Evolutionary conservation across 2,888 invertebrate genomes (phyloP), one percentile per base, ranked within the genome.

Genomic region (Petrolisthes manimaculis): DNA sequence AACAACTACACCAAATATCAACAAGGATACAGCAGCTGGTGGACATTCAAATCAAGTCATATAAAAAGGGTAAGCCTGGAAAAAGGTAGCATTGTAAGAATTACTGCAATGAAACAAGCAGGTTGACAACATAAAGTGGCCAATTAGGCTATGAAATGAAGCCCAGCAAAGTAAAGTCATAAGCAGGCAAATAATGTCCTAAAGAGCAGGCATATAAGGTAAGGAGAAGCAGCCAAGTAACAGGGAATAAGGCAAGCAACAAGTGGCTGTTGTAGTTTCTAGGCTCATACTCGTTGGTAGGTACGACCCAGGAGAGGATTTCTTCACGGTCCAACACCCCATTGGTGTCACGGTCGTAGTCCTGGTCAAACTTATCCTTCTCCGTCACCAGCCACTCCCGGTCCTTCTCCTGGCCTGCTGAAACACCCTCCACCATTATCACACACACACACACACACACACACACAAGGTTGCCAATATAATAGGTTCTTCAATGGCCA

Each of bases 241-340:
- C 77, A 77, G 77, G n/a, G 14, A 21, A 14, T 12, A 77, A 21
- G 51, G 81, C 12, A 56, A 21, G 81, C 12, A 21, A 21, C 0
- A 0, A 75, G 12, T 37, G 18, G 18, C 18, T 18, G 5, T n/a
- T 69, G 53, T 8, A 79, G 21, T 53, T 53, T 37, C 37, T 37
- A 37, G 12, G 8, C 9, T 94, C 95, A 95, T 93, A 96, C 96
- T 96, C 96, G 93, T 97, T 97, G 92, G 97, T 96, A 0, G 98
- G 98, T 74, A 98, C 95, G 91, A 97, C 95, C 99, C 99, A 99
- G 1, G 95, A 94, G 74, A 96, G 94, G 86, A 99, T 95, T 94
- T 99, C 99, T 86, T 94, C 94, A 0, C 94, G 94, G 92, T 95
- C 95, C 79, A 99, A 94, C 91, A 95, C 93, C 0, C 98, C 98